Conservation (phyloP, 1,140 invertebrate species). For the Drosophila nannoptera region DNA sequence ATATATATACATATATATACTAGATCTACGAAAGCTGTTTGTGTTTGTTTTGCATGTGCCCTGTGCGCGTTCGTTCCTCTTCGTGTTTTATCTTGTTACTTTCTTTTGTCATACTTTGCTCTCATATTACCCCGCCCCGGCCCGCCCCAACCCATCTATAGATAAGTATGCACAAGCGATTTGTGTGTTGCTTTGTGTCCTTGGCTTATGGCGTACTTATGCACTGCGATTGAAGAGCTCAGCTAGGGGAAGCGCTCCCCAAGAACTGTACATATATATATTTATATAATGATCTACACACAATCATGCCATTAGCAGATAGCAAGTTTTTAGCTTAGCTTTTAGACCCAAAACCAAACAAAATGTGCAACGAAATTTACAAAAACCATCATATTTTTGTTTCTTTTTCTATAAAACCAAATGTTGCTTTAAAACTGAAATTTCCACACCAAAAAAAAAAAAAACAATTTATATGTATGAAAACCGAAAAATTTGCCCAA, state of each 20-base stretch:
- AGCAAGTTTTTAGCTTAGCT: slow-evolving; percentile 57
- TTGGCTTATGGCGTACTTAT: slow-evolving; percentile 20
- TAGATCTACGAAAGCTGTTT: slow-evolving; percentile 71
- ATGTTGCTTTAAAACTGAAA: slow-evolving; percentile 57
- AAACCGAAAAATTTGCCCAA: slow-evolving; percentile 43
- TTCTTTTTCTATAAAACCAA: slow-evolving; percentile 67
- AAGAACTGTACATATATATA: slow-evolving; percentile 21
- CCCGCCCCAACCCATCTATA: slow-evolving; percentile 3
- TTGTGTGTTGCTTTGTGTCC: slow-evolving; percentile 35
- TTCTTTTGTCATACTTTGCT: slow-evolving; percentile 9
- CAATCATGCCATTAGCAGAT: slow-evolving; percentile 19
- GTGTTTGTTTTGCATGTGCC: slow-evolving; percentile 77
- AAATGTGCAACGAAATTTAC: slow-evolving; percentile 65
- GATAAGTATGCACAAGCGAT: slow-evolving; percentile 36
- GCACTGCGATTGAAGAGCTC: slow-evolving; percentile 21
- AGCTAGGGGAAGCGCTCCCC: not conserved
- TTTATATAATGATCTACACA: slow-evolving; percentile 15
- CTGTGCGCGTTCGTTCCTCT: slow-evolving; percentile 46
- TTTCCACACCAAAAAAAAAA: slow-evolving; percentile 46
- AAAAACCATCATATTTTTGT: slow-evolving; percentile 75
- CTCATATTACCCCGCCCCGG: slow-evolving; percentile 5
- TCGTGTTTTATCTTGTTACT: slow-evolving; percentile 27
- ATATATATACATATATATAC: slow-evolving; percentile 48
- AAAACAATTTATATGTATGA: slow-evolving; percentile 3
- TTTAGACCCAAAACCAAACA: slow-evolving; percentile 46